phyloP scores from a whole-genome alignment of 23 tunicate genomes.

The Oikopleura vanhoeffeni region DNA sequence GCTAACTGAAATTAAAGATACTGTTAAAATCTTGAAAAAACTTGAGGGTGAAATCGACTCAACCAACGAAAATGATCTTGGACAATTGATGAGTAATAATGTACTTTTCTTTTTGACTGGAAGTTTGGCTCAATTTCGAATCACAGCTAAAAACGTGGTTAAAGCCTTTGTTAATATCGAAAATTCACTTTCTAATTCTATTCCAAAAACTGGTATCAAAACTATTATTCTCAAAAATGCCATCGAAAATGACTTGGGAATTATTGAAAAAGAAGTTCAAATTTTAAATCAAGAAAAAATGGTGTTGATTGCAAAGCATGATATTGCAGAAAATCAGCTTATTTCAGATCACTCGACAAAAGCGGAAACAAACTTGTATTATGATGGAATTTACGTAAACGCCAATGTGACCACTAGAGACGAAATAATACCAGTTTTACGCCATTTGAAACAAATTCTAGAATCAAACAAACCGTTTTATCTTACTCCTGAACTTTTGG shows the following conservation, averaged over 20 bases:
- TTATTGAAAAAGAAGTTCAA: background rate
- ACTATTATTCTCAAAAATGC: background rate
- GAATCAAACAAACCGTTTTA: constrained; percentile 61
- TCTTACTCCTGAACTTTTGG: constrained; percentile 64
- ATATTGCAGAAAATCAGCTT: background rate
- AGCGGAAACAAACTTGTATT: background rate
- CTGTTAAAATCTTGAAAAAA: background rate
- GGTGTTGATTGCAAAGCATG: background rate
- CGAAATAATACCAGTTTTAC: constrained; percentile 48
- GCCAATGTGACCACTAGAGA: background rate
- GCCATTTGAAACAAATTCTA: constrained; percentile 41
- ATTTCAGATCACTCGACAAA: background rate
- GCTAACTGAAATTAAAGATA: background rate
- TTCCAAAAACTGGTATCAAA: background rate
- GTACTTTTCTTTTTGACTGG: background rate
- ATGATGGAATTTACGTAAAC: background rate
- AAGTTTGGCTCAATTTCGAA: background rate
- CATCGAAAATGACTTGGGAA: background rate
- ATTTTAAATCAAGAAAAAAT: background rate
- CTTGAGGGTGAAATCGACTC: background rate
- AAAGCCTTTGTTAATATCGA: no score
- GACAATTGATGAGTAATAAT: background rate
- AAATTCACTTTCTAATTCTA: background rate
- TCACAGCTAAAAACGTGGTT: background rate
- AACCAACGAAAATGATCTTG: no score